Evolutionary conservation across 2,888 invertebrate species (phyloP).

Genomic region (Dolomedes plantarius): DNA sequence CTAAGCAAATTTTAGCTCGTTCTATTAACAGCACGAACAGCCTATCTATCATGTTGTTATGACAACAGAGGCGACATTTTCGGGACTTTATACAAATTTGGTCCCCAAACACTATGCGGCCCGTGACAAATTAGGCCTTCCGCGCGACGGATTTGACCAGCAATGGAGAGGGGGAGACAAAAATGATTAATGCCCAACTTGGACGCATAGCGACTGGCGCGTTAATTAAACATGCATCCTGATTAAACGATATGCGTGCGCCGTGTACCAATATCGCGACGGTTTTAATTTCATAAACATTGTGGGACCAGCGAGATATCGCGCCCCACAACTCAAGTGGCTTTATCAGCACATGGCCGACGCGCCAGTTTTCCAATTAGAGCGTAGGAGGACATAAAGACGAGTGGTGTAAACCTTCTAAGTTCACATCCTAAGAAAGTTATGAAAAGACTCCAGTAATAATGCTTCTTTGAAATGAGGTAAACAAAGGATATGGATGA

Average conservation of each 20-base stretch:
- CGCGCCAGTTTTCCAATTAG: slow-evolving; percentile 54
- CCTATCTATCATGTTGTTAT: slow-evolving; percentile 65
- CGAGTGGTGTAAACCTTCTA: slow-evolving; percentile 33
- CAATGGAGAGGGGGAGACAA: slow-evolving; percentile 39
- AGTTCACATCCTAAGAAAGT: slow-evolving; percentile 3
- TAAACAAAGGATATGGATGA: background rate
- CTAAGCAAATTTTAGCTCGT: slow-evolving; percentile 49
- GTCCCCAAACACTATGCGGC: slow-evolving; percentile 37
- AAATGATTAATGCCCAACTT: slow-evolving; percentile 59
- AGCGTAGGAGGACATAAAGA: background rate
- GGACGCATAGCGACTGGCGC: slow-evolving; percentile 63
- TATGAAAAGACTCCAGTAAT: background rate
- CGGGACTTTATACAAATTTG: slow-evolving; percentile 58
- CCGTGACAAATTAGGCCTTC: slow-evolving; percentile 56
- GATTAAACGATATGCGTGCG: slow-evolving; percentile 67
- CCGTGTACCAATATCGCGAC: slow-evolving; percentile 63
- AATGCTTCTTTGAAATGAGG: background rate
- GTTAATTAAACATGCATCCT: slow-evolving; percentile 71
- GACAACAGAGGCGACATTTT: slow-evolving; percentile 69
- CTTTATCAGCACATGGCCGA: slow-evolving; percentile 64
- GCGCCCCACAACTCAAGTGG: slow-evolving; percentile 61
- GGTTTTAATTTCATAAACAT: slow-evolving; percentile 71
- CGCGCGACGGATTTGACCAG: slow-evolving; percentile 64
- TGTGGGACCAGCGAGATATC: slow-evolving; percentile 59
- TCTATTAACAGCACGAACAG: slow-evolving; percentile 63